Evolutionary conservation across 1,140 invertebrate species (phyloP), one percentile per base, ranked within the genome.

Genomic region (Drosophila subpulchrella): DNA sequence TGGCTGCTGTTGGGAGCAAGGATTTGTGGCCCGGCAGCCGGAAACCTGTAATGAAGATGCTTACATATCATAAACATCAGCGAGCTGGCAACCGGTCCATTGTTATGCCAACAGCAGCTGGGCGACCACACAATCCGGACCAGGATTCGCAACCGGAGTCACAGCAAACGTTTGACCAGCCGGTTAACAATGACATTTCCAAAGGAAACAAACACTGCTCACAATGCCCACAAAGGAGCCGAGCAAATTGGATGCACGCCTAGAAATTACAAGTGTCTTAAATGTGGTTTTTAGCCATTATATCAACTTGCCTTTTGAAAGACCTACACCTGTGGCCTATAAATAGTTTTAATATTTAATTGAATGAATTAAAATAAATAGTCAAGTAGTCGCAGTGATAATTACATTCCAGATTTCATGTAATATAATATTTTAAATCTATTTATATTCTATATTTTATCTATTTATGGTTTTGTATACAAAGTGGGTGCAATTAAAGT

Each of bases 1-100:
- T 48, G 51, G 50, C 51, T 53, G 61, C 61, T 27, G 32, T 66
- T 66, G 60, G 57, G 15, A 20, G 50, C 44, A 32, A 58, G 42
- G 65, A 56, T 71, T 71, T 48, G 53, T 57, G 67, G 39, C 13
- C 62, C 15, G 2, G 17, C 34, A 53, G 34, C 66, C 39, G 68
- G 42, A 48, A 71, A 58, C 68, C 54, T 50, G 68, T 58, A 47
- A 71, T 58, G 68, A 58, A 71, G 68, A 71, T 58, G 50, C 66
- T 41, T 50, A 71, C 51, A 72, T 72, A 71, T 71, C 53, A 72
- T 71, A 71, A 68, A 68, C 65, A 68, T 68, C 38, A 32, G 11
- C 15, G 20, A 34, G 12, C 13, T 15, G 53, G 12, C 47, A 54
- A 20, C 58, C 32, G 38, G 65, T 50, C 44, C 61, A 66, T 67